A percentile compares a stretch with the other conserved stretches of the same genome.
Evolutionary conservation across 2,888 invertebrate species (phyloP).

Genomic region (Hypolimnas misippus): DNA sequence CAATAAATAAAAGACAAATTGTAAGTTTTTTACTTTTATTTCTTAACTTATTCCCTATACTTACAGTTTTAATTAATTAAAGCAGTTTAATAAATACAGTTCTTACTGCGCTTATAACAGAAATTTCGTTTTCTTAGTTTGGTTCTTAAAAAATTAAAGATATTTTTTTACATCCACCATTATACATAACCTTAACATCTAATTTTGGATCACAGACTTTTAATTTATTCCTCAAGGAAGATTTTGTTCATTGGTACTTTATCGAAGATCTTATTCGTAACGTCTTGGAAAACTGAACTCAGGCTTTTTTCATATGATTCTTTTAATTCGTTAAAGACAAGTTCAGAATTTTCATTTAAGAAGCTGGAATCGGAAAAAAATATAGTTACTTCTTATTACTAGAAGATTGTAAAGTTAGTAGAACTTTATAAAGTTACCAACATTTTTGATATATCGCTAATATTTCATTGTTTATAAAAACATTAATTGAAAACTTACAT

Average conservation of each 20-base stretch:
- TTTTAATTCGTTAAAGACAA: conserved; percentile 87
- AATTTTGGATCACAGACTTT: conserved; percentile 42
- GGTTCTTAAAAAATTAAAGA: conserved; percentile 9
- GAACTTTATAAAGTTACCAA: background rate
- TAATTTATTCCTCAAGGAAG: conserved; percentile 73
- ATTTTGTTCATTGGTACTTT: conserved; percentile 87
- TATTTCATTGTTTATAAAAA: background rate
- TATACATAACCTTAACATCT: conserved; percentile 15
- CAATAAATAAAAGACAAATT: conserved; percentile 38
- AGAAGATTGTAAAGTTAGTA: background rate
- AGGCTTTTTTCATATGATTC: conserved; percentile 87
- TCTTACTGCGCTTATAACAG: conserved; percentile 41
- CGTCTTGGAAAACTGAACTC: conserved; percentile 86
- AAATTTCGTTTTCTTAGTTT: conserved; percentile 24
- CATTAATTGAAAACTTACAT: conserved; percentile 55
- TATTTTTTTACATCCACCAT: conserved; percentile 24
- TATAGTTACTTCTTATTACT: background rate
- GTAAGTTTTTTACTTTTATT: conserved; percentile 45
- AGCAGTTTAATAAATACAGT: conserved; percentile 70
- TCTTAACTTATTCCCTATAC: conserved; percentile 34
- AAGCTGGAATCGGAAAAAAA: conserved; percentile 69
- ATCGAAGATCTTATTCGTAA: conserved; percentile 87
- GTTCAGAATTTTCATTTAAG: conserved; percentile 87
- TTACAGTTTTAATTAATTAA: conserved; percentile 58
- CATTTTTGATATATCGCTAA: background rate